Base-by-base conservation (phyloP, 2,888 invertebrate species). In the Trachelus stipa region DNA sequence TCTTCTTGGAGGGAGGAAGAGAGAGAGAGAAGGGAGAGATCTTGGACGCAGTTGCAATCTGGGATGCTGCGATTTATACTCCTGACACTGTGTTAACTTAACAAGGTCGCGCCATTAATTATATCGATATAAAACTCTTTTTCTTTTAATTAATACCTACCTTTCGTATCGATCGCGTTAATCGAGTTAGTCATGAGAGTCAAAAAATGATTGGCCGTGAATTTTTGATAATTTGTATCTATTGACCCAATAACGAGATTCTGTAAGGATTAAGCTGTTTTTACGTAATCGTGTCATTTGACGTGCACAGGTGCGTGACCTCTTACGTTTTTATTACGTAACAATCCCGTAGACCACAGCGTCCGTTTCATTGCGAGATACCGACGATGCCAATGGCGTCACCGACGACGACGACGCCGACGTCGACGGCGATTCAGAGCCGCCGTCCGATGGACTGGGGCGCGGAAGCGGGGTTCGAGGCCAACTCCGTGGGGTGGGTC, bases 401-500 rank as follows among this genome's bases (percentile, higher is more conserved):
- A 56, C 56, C 23, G 23, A 23, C 23, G 56, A 56, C 23, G 23
- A 23, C 23, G 56, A 56, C 56, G 56, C 56, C 23, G 56, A 56
- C 56, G 56, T 56, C 23, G 56, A 12, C 40, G 4, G 4, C 40
- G 40, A 56, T 56, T 56, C 56, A 56, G 23, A 9, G 56, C 56
- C 56, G 56, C 23, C 56, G 23, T 9, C 56, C 56, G 23, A 56
- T 56, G 56, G 56, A 56, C 56, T 23, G 56, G 56, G 71, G 71
- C 12, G 71, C 33, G 71, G 34, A 34, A 71, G 12, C 71, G 33
- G 78, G 76, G 76, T 76, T 77, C 73, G 80, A 79, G 79, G 79
- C 74, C 80, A 76, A 56, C 34, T 34, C 23, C 79, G 81, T 87
- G 82, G 83, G 84, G 83, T 84, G 84, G 86, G 87, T 87, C 87